Percentiles rank a stretch among this genome's conserved stretches.
Conservation (phyloP, 92 coral and sea anemone genomes). For the Paragorgia papillata region DNA sequence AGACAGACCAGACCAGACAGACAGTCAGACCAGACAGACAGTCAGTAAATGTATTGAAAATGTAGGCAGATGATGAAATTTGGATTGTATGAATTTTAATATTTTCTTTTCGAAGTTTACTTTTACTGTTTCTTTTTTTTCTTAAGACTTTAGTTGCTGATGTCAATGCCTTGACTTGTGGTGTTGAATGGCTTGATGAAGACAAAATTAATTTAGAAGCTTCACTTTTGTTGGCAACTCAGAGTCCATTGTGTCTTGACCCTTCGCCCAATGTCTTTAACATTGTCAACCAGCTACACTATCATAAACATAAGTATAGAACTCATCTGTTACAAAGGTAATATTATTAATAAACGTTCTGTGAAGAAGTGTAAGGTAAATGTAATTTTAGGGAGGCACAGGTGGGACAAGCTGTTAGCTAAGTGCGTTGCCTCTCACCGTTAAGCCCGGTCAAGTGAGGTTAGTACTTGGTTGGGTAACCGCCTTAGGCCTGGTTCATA, state of each 20-base stretch:
- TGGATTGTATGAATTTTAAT: not conserved
- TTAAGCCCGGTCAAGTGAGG: too few relatives aligned
- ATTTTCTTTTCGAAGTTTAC: not conserved
- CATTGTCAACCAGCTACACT: slow-evolving; percentile 88
- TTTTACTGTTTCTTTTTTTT: not conserved
- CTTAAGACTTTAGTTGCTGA: slow-evolving; percentile 91
- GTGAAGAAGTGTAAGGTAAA: too few relatives aligned
- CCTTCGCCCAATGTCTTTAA: slow-evolving; percentile 86
- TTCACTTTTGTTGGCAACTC: slow-evolving; percentile 85
- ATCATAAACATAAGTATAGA: slow-evolving; percentile 82
- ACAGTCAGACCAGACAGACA: too few relatives aligned
- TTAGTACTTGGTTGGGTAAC: too few relatives aligned
- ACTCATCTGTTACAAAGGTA: slow-evolving; percentile 78
- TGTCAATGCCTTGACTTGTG: slow-evolving; percentile 92
- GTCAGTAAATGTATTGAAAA: too few relatives aligned
- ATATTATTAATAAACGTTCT: not conserved
- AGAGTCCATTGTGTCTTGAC: slow-evolving; percentile 91
- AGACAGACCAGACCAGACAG: too few relatives aligned
- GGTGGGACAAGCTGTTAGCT: too few relatives aligned
- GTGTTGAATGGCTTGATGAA: slow-evolving; percentile 75
- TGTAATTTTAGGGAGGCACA: too few relatives aligned
- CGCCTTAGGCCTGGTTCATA: too few relatives aligned
- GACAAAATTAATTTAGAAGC: slow-evolving; percentile 85
- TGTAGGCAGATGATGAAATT: too few relatives aligned
- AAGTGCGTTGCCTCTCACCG: too few relatives aligned